Conservation (phyloP, 1,140 invertebrate species). For the Drosophila repletoides region DNA sequence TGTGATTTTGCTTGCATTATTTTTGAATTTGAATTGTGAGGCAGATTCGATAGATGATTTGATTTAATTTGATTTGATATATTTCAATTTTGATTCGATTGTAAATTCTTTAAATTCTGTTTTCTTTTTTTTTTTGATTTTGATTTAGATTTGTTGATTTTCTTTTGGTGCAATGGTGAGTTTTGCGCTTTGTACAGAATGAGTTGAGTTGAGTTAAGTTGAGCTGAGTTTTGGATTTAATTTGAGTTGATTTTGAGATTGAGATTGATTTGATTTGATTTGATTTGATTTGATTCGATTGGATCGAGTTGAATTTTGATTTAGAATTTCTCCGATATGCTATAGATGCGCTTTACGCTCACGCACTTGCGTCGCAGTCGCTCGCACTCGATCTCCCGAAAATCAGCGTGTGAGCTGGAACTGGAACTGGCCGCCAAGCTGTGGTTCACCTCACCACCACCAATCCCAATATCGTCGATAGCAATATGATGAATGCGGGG, state of each 20-base stretch:
- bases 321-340: conserved; percentile 82
- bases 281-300: conserved; percentile 1
- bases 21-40: conserved; percentile 46
- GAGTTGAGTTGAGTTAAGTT: conserved; percentile 28
- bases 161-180: conserved; percentile 47
- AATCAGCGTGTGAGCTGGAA: conserved; percentile 70
- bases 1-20: conserved; percentile 77
- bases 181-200: conserved; percentile 50
- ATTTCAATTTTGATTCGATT: conserved; percentile 30
- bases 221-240: conserved; percentile 5
- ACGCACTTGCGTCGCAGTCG: conserved; percentile 80
- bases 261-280: conserved; percentile 31
- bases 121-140: conserved; percentile 25
- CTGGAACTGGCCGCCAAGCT: conserved; percentile 41
- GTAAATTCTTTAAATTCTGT: too few relatives aligned
- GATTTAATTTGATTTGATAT: conserved; percentile 23
- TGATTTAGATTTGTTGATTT: background rate
- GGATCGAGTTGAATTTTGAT: conserved; percentile 41
- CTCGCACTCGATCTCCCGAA: conserved; percentile 80
- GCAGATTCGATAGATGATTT: conserved; percentile 51
- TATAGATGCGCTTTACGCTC: conserved; percentile 82
- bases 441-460: conserved; percentile 32
- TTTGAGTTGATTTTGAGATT: conserved; percentile 41
- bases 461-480: conserved; percentile 63
- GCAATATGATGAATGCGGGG: conserved; percentile 68